Conservation (phyloP, 2,797 vertebrate genomes). For the Sarcophilus harrisii region DNA sequence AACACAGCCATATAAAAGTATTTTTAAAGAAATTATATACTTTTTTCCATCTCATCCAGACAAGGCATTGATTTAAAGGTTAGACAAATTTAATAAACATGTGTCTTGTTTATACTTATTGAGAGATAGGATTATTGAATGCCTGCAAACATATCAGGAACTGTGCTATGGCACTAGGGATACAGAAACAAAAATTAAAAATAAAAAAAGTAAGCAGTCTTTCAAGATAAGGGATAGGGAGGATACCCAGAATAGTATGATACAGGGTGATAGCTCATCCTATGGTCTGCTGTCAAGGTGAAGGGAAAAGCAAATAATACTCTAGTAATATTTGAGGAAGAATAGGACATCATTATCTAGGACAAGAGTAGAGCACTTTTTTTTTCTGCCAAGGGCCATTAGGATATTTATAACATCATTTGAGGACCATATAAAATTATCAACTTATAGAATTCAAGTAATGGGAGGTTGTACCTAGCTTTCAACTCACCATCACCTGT, state of each 20-base stretch:
- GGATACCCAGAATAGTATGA: not conserved
- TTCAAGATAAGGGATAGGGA: not conserved
- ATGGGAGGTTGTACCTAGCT: too few species aligned
- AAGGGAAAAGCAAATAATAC: not conserved
- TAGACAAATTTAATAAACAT: conserved; percentile 12
- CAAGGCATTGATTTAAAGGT: conserved; percentile 33
- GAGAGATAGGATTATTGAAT: not conserved
- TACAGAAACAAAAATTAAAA: not conserved
- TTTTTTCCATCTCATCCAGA: conserved; percentile 43
- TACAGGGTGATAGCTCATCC: not conserved
- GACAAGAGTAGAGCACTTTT: too few species aligned
- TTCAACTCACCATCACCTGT: too few species aligned
- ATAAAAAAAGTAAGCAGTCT: not conserved
- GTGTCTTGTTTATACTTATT: not conserved
- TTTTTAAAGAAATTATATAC: conserved; percentile 4
- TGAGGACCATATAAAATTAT: too few species aligned
- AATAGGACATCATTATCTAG: not conserved
- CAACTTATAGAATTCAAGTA: too few species aligned
- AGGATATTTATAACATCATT: too few species aligned
- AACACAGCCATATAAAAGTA: conserved; percentile 44
- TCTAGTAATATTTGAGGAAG: not conserved
- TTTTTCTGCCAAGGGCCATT: too few species aligned
- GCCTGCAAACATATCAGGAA: too few species aligned
- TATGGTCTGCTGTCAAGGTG: not conserved
- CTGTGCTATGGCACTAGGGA: too few species aligned